A percentile compares a stretch with the other conserved stretches of the same genome.
phyloP scores from a whole-genome alignment of 2,888 invertebrate genomes.

The Andrena bucephala region DNA sequence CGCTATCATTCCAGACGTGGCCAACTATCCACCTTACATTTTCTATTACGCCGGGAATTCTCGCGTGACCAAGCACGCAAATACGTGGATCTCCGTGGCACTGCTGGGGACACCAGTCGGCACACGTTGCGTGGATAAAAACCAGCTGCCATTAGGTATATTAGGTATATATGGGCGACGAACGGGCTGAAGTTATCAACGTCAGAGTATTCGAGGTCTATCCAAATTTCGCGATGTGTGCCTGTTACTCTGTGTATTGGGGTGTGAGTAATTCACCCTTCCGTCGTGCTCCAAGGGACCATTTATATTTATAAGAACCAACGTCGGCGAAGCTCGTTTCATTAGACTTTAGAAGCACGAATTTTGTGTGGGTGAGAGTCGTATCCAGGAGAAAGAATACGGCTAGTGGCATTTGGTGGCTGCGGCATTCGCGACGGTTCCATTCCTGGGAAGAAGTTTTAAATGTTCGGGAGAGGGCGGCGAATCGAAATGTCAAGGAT shows the following conservation, averaged over 20 bases:
- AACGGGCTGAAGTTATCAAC: background rate
- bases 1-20: conserved; percentile 1
- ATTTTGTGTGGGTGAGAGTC: too few species aligned
- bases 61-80: conserved; percentile 58
- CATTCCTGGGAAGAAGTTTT: background rate
- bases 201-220: background rate
- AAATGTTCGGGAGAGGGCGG: background rate
- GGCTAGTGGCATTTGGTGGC: too few species aligned
- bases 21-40: background rate
- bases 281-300: too few species aligned
- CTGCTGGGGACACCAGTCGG: background rate
- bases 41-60: conserved; percentile 36
- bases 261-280: too few species aligned
- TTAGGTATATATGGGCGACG: background rate
- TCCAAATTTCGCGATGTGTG: background rate
- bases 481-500: conserved; percentile 2
- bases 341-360: too few species aligned
- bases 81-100: conserved; percentile 38
- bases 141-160: conserved; percentile 18
- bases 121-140: conserved; percentile 38
- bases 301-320: too few species aligned
- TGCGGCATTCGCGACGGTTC: too few species aligned
- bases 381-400: too few species aligned
- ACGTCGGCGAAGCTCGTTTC: too few species aligned
- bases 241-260: too few species aligned